Conservation (phyloP, 2,888 invertebrate genomes). For the Scaptomyza cyrtandrae region DNA sequence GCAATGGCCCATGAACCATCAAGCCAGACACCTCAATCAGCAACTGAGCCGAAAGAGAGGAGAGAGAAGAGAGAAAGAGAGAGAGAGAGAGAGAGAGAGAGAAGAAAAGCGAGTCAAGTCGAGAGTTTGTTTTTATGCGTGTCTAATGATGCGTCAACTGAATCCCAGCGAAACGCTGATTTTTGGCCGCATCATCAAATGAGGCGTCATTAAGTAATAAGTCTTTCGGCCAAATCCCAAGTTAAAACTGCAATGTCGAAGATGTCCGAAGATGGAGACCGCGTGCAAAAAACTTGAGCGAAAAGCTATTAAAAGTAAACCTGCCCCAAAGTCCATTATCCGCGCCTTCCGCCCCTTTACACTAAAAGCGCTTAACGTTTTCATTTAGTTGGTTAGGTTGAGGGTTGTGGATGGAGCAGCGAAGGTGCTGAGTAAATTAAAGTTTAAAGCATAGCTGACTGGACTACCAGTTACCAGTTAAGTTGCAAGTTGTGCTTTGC, state of each 20-base stretch:
- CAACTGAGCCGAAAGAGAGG: no score
- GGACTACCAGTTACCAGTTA: slow-evolving; percentile 19
- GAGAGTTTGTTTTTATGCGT: slow-evolving; percentile 49
- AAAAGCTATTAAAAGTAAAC: slow-evolving; percentile 68
- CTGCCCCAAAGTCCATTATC: slow-evolving; percentile 10
- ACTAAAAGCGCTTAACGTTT: slow-evolving; percentile 59
- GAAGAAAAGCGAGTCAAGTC: not conserved
- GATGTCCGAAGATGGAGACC: slow-evolving; percentile 14
- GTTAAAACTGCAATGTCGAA: not conserved
- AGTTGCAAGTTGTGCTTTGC: slow-evolving; percentile 36
- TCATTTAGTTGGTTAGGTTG: slow-evolving; percentile 53
- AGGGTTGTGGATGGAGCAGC: not conserved
- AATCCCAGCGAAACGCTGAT: slow-evolving; percentile 13
- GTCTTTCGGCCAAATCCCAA: slow-evolving; percentile 49
- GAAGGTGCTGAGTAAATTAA: slow-evolving; percentile 26
- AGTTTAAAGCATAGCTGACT: slow-evolving; percentile 42
- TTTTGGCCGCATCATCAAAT: slow-evolving; percentile 66
- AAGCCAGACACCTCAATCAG: slow-evolving; percentile 21
- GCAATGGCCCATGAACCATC: slow-evolving; percentile 37
- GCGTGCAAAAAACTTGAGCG: slow-evolving; percentile 36
- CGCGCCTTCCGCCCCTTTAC: not conserved
- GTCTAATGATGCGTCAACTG: slow-evolving; percentile 71
- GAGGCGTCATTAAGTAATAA: slow-evolving; percentile 79
- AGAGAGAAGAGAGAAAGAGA: no score
- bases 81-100: no score